Evolutionary conservation across 2,888 invertebrate genomes (phyloP).

Genomic region (Amorpha juglandis): DNA sequence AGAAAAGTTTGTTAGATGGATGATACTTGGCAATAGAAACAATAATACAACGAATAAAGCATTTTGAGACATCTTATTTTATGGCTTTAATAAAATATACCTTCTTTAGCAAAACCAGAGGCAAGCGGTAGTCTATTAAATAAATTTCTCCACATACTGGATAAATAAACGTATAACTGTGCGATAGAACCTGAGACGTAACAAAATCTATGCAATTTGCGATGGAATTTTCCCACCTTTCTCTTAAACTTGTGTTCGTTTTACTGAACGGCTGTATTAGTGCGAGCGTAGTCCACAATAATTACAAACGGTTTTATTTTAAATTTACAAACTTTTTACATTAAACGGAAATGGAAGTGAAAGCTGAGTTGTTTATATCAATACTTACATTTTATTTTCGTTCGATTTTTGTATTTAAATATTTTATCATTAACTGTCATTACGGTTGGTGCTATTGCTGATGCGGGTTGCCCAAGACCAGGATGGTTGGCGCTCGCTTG

Average conservation of each 20-base stretch:
- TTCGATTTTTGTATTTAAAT: no score
- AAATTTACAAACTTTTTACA: constrained; percentile 7
- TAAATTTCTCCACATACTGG: not conserved
- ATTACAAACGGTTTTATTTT: constrained; percentile 13
- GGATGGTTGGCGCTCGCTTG: no score
- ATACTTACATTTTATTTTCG: no score
- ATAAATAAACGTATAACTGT: not conserved
- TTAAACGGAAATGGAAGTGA: constrained; percentile 11
- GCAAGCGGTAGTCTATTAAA: not conserved
- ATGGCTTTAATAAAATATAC: no score
- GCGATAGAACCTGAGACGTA: constrained; percentile 31
- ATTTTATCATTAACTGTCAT: no score
- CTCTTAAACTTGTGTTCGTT: constrained; percentile 38
- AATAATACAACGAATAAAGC: no score
- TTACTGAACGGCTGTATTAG: not conserved
- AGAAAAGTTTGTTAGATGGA: no score
- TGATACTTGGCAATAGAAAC: no score
- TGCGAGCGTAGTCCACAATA: not conserved
- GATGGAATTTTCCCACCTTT: constrained; percentile 60
- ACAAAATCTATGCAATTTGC: constrained; percentile 40
- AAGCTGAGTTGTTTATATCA: constrained; percentile 1
- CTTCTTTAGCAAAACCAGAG: no score
- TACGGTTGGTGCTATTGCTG: no score
- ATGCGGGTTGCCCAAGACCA: no score
- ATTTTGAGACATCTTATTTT: no score